Evolutionary conservation across 1,140 invertebrate species (phyloP).

Genomic region (Rhyacophila brunnea): DNA sequence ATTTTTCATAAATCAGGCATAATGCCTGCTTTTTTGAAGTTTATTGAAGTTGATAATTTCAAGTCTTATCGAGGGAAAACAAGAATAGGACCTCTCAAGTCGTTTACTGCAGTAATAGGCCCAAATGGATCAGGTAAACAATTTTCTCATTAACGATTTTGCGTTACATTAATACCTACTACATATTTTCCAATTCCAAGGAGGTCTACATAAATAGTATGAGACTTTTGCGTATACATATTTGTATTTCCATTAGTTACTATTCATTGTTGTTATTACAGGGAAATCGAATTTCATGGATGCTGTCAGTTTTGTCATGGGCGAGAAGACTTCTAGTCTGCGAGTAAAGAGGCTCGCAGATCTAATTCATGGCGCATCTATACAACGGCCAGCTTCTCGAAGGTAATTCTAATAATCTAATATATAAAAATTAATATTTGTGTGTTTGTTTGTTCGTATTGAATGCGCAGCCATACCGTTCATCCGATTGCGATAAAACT

Average conservation of each 20-base stretch:
- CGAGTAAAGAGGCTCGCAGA: slow-evolving; percentile 94
- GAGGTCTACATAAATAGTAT: too few species aligned
- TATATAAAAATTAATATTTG: too few species aligned
- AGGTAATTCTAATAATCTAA: too few species aligned
- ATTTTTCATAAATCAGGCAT: slow-evolving; percentile 34
- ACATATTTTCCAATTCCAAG: too few species aligned
- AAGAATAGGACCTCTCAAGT: slow-evolving; percentile 91
- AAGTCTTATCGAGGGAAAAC: slow-evolving; percentile 96
- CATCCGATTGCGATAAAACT: too few species aligned
- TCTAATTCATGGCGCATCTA: slow-evolving; percentile 97
- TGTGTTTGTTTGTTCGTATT: too few species aligned
- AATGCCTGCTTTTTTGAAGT: slow-evolving; percentile 78
- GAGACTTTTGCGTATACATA: too few species aligned
- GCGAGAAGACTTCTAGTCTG: slow-evolving; percentile 93
- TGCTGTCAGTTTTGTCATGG: slow-evolving; percentile 99
- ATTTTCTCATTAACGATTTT: too few species aligned
- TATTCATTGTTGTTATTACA: too few species aligned
- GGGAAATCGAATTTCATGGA: slow-evolving; percentile 99
- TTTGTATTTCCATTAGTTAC: background rate
- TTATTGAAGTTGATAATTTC: slow-evolving; percentile 98
- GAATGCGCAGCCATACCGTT: too few species aligned
- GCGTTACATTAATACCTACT: too few species aligned
- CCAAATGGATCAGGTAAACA: slow-evolving; percentile 95
- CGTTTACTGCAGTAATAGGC: slow-evolving; percentile 97
- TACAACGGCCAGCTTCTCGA: slow-evolving; percentile 86